These are phyloP conservation scores for Dolichallabes microphthalmus DNA, from an alignment of 2,113 vertebrate genomes.

Conservation along the genomic window DNA sequence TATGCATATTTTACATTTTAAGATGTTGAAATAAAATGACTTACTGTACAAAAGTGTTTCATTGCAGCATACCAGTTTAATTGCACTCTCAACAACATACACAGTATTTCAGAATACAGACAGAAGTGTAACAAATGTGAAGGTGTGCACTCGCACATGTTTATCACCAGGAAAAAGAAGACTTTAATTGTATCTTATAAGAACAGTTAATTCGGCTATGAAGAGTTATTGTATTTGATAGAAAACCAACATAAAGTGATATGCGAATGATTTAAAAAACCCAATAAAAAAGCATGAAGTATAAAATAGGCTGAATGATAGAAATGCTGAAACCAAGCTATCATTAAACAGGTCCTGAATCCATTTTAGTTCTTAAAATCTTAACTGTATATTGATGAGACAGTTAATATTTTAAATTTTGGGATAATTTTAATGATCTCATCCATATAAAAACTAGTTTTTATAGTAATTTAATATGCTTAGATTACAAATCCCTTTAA, in stretches of 20 bases:
- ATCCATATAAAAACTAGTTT: neutral
- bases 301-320: neutral
- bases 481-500: neutral
- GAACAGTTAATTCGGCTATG: neutral
- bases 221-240: neutral
- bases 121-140: slow-evolving; percentile 25
- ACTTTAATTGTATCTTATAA: neutral
- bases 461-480: neutral
- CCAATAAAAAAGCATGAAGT: neutral
- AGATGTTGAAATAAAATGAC: neutral
- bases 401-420: neutral
- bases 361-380: neutral
- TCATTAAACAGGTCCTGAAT: neutral
- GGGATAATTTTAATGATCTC: neutral
- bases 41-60: neutral
- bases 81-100: slow-evolving; percentile 51
- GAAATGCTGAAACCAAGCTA: neutral
- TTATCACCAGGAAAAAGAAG: neutral
- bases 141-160: slow-evolving; percentile 7
- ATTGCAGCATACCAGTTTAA: slow-evolving; percentile 51
- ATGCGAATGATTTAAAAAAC: neutral
- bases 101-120: slow-evolving; percentile 42
- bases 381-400: neutral
- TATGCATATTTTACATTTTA: too few species aligned
- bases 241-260: neutral